Evolutionary conservation across 1,140 invertebrate genomes (phyloP).

Genomic region (Argopecten irradians): DNA sequence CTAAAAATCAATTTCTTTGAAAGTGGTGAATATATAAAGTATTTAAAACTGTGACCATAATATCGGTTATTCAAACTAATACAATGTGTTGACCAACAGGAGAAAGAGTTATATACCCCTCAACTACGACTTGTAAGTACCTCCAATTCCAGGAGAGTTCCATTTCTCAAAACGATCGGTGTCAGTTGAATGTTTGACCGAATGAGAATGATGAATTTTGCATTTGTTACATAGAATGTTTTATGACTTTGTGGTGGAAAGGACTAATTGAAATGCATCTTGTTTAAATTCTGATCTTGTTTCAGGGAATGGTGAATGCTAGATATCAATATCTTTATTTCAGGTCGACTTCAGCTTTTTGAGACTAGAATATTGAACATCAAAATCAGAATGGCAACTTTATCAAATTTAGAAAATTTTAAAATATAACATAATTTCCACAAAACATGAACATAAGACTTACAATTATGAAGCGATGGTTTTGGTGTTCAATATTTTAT

Average conservation of each 20-base stretch:
- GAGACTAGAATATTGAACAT: background rate
- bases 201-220: background rate
- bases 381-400: background rate
- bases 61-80: background rate
- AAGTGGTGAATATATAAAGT: no score
- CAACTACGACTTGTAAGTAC: constrained; percentile 1
- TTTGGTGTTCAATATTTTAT: background rate
- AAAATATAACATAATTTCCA: background rate
- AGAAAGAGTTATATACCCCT: background rate
- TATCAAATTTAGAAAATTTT: background rate
- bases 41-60: background rate
- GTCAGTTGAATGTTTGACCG: background rate
- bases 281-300: background rate
- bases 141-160: background rate
- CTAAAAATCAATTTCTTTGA: no score
- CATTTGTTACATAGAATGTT: background rate
- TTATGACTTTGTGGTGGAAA: background rate
- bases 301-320: background rate
- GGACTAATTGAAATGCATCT: background rate
- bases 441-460: no score
- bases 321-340: background rate
- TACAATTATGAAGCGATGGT: background rate
- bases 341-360: background rate
- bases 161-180: background rate
- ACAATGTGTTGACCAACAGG: background rate